Percentiles rank a stretch among this genome's conserved stretches.
Conservation (phyloP, 2,113 vertebrate species). For the Cottus gobio region DNA sequence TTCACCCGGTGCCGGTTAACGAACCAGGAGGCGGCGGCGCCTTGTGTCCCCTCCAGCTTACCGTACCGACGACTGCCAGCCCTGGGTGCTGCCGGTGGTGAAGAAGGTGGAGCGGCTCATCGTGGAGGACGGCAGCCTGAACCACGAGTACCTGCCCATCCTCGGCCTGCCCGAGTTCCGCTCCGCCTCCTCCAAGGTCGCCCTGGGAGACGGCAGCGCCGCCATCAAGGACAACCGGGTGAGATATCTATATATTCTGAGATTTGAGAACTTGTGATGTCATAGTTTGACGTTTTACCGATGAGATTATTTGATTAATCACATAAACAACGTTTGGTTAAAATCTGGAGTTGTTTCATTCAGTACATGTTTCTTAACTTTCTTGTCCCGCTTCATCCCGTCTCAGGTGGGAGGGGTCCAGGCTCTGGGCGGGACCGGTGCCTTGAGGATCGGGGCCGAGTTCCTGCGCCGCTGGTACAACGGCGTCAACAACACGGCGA, state of each 20-base stretch:
- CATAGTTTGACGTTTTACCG: too few species aligned
- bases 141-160: slow-evolving; percentile 97
- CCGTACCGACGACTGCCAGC: slow-evolving; percentile 93
- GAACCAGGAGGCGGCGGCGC: too few species aligned
- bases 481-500: slow-evolving; percentile 90
- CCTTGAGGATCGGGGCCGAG: slow-evolving; percentile 91
- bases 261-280: too few species aligned
- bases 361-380: too few species aligned
- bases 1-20: too few species aligned
- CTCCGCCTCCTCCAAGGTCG: slow-evolving; percentile 87
- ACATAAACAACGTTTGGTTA: too few species aligned
- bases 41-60: slow-evolving; percentile 84
- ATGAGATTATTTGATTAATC: too few species aligned
- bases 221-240: slow-evolving; percentile 92
- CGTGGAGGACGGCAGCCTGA: slow-evolving; percentile 86
- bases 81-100: slow-evolving; percentile 98
- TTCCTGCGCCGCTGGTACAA: slow-evolving; percentile 96
- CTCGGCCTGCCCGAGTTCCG: slow-evolving; percentile 93
- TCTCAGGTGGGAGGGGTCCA: slow-evolving; percentile 92
- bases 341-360: too few species aligned
- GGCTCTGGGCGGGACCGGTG: slow-evolving; percentile 91
- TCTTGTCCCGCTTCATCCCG: not conserved
- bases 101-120: slow-evolving; percentile 94
- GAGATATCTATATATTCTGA: slow-evolving; percentile 26
- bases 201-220: slow-evolving; percentile 89